These are phyloP conservation scores for Lucinisca nassula DNA, from an alignment of 2,888 invertebrate genomes.

Conservation along the genomic window DNA sequence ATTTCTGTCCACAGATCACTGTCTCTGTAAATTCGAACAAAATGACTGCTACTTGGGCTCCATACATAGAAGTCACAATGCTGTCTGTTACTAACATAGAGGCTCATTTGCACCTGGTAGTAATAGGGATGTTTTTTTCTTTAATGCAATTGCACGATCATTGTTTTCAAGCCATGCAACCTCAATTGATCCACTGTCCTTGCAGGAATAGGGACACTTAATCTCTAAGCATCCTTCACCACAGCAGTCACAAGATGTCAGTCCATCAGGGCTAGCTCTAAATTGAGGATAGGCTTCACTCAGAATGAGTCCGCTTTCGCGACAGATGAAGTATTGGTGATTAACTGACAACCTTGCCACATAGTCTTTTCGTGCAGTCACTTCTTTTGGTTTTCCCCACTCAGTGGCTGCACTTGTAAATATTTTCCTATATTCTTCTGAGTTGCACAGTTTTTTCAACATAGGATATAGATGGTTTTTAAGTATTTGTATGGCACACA, in stretches of 20 bases:
- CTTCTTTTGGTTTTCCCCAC: constrained; percentile 29
- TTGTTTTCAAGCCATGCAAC: constrained; percentile 7
- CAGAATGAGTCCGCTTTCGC: constrained; percentile 25
- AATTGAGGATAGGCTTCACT: constrained; percentile 28
- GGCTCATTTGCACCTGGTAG: constrained; percentile 58
- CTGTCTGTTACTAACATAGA: neutral
- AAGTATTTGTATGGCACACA: constrained; percentile 3
- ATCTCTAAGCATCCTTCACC: constrained; percentile 48
- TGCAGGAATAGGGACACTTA: constrained; percentile 45
- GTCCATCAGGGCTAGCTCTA: constrained; percentile 61
- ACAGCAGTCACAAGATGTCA: constrained; percentile 57
- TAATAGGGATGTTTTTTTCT: constrained; percentile 45
- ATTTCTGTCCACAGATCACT: constrained; percentile 10
- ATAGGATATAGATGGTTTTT: constrained; percentile 2
- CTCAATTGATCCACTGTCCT: neutral
- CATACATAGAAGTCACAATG: constrained; percentile 67
- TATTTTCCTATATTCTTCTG: neutral
- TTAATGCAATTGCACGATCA: neutral
- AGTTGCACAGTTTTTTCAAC: neutral
- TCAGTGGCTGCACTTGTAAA: constrained; percentile 30
- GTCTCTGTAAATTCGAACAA: constrained; percentile 40
- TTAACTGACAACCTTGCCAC: neutral
- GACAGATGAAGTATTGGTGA: constrained; percentile 21
- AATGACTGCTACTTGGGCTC: constrained; percentile 27
- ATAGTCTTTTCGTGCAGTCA: constrained; percentile 16